Evolutionary conservation across 2,113 vertebrate species (phyloP), one percentile per base, ranked within the genome.

Genomic region (Apodemus sylvaticus): DNA sequence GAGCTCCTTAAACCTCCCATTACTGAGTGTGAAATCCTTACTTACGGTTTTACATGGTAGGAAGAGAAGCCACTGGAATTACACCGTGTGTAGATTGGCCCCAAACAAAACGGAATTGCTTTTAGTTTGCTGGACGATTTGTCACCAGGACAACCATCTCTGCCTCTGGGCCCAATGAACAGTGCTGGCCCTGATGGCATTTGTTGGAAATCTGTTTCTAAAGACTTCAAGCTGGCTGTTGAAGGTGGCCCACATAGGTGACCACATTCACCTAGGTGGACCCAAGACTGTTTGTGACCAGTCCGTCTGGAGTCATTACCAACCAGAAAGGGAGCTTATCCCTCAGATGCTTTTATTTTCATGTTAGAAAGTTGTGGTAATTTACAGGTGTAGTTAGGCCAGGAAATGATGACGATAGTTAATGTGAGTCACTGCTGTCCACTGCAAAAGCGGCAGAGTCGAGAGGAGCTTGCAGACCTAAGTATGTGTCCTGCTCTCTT

Each of bases 131-230:
- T 42, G 39, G 79, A 70, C 51, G 29, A 20, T 83, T 90, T 94
- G 73, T 94, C 90, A 81, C 85, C 88, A 87, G 76, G 93, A 88
- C 60, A 93, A 36, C 81, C 79, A 77, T 76, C 76, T 95, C 88
- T 95, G 78, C 68, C 78, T 89, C 48, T 79, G 64, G 55, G 5
- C 81, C 64, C 7, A 1, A 26, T 90, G n/a, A 81, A 90, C 68
- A 85, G 88, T 45, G 89, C 78, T 93, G 92, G 76, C 55, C 77
- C 64, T 13, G 34, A 48, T 93, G 29, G 34, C 13, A 39, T 85
- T 86, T 92, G 51, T 88, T 60, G 17, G 26, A 86, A 51, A 62
- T 83, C 48, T 95, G 0, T 93, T 83, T 87, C 42, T 70, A 19
- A 96, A 34, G 20, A 53, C 58, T 86, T 89, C 78, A 68, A 91